Percentiles rank a stretch among this genome's conserved stretches.
These are phyloP conservation scores for Cryptocephalus primarius DNA, from an alignment of 2,888 invertebrate species.

Conservation along the genomic window DNA sequence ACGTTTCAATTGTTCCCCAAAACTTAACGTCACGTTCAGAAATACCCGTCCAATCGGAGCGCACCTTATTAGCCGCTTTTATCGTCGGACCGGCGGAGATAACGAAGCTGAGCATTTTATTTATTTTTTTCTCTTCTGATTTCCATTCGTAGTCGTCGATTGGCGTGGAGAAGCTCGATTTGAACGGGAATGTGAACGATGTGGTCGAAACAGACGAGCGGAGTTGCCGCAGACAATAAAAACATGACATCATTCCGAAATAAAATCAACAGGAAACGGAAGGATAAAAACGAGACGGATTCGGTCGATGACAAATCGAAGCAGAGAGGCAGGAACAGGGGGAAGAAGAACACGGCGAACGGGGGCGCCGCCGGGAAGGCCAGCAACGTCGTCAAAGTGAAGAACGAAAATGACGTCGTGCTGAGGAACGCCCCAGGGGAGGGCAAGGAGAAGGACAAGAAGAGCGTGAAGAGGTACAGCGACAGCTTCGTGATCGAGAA, in stretches of 20 bases:
- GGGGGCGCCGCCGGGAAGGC: constrained; percentile 8
- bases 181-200: constrained; percentile 20
- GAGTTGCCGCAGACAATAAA: constrained; percentile 18
- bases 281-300: constrained; percentile 21
- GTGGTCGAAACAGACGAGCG: constrained; percentile 36
- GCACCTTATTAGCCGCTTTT: constrained; percentile 1
- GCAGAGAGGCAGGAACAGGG: constrained; percentile 14
- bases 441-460: constrained; percentile 8
- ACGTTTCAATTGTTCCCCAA: too few species aligned
- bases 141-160: background rate
- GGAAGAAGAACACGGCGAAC: constrained; percentile 16
- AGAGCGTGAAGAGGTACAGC: constrained; percentile 29
- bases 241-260: constrained; percentile 35
- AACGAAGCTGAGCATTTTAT: too few species aligned
- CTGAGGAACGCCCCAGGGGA: constrained; percentile 18
- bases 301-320: constrained; percentile 3
- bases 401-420: constrained; percentile 16
- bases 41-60: constrained; percentile 2
- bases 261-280: constrained; percentile 36
- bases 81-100: constrained; percentile 1
- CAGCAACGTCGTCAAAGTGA: background rate
- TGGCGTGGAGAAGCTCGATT: background rate
- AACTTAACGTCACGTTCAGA: too few species aligned
- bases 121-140: too few species aligned
- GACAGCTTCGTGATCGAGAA: constrained; percentile 32